phyloP scores from a whole-genome alignment of 2,888 invertebrate genomes.

The Matsumyia berberina region DNA sequence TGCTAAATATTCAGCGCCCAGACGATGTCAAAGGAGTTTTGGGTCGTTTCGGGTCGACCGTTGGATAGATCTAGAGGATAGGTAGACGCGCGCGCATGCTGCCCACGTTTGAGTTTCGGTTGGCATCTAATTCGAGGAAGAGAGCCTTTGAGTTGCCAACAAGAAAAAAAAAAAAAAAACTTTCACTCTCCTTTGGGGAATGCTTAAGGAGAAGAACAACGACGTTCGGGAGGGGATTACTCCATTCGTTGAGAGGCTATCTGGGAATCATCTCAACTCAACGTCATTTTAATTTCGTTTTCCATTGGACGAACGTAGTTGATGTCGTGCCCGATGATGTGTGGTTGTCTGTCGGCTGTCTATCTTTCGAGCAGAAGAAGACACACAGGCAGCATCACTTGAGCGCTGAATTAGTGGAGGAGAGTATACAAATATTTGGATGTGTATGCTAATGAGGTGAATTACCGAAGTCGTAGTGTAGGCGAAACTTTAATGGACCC shows the following conservation, averaged over 20 bases:
- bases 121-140: conserved; percentile 70
- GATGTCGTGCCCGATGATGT: conserved; percentile 58
- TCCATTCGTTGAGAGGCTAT: conserved; percentile 63
- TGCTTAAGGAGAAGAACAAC: conserved; percentile 1
- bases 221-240: conserved; percentile 39
- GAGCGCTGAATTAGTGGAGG: conserved; percentile 19
- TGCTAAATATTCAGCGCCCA: conserved; percentile 42
- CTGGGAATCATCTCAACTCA: conserved; percentile 69
- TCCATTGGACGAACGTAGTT: conserved; percentile 43
- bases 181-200: conserved; percentile 63
- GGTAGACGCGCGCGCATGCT: conserved; percentile 62
- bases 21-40: conserved; percentile 75
- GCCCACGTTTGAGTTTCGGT: conserved; percentile 71
- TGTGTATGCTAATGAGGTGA: conserved; percentile 39
- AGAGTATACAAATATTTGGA: conserved; percentile 18
- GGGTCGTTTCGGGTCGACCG: conserved; percentile 71
- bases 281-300: conserved; percentile 65
- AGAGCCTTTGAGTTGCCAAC: conserved; percentile 33
- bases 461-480: background rate
- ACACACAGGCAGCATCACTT: conserved; percentile 48
- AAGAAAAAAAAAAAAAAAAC: conserved; percentile 10
- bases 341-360: conserved; percentile 63
- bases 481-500: no score
- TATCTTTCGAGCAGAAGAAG: conserved; percentile 26
- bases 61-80: conserved; percentile 43